Base-by-base conservation (phyloP, 1,140 invertebrate species). In the Bicyclus anynana region DNA sequence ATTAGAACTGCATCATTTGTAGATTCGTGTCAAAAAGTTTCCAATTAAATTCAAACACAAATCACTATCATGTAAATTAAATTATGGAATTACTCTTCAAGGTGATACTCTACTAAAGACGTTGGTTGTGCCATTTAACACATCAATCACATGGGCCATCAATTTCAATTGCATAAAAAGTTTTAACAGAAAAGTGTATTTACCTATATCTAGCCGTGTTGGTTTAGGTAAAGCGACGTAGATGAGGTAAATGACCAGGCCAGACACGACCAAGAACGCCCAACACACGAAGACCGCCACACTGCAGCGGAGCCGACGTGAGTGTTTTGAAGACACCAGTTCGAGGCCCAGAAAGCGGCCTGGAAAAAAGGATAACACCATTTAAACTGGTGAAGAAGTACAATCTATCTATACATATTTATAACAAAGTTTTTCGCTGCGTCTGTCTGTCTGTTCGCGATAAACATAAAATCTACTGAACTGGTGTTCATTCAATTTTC, bases 201-300 rank as follows among this genome's bases (percentile, higher is more conserved):
- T 87, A 84, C 84, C 84, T 74, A 82, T 70, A 40, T 87, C 75
- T 53, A 80, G 62, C 14, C 73, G 70, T 3, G 27, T 59, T n/a
- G 67, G 61, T 38, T 59, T 64, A 12, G 66, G 59, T 20, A 79
- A 47, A 10, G 68, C 67, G 53, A 74, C 67, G 50, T 74, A 67
- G 53, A 80, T 62, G 50, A 87, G 62, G 62, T 77, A 79, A 59
- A 77, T 57, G 13, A 69, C 67, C 26, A 84, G 67, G 16, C 64
- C 75, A 35, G 59, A 63, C 17, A 78, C 76, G n/a, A 84, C 74
- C 27, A 85, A 46, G 49, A 85, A 58, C 2, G 76, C 69, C 77
- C 82, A 85, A 65, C 82, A 85, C 23, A 80, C 72, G 69, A 81
- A 85, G 46, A 87, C 82, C 5, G 75, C 84, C 13, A 84, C 75